Evolutionary conservation across 2,113 vertebrate species (phyloP), one percentile per base, ranked within the genome.

Genomic region (Romanogobio albipinnatus): DNA sequence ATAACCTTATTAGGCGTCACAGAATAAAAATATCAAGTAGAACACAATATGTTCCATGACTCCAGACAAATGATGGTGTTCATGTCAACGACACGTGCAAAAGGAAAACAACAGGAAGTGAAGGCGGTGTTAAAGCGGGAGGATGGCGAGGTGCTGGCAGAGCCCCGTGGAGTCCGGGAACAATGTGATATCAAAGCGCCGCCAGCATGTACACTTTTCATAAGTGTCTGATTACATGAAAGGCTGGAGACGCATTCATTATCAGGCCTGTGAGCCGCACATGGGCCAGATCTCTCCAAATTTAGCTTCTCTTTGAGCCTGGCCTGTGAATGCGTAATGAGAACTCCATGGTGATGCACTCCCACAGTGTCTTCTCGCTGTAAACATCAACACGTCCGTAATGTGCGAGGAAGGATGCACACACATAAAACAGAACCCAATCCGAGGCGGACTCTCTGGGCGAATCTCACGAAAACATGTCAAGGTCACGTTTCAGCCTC

Each of bases 211-310:
- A 71, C 51, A 76, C 87, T 90, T 88, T 91, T 91, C 83, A 75
- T 80, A 82, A 85, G 86, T 84, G 81, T 84, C 89, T 93, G 92
- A 93, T 92, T 92, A 89, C 90, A 92, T 91, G 89, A 92, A 92
- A 90, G 85, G 81, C 85, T 77, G 51, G 47, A 26, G 86, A 80
- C 33, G 83, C 53, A 85, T 82, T 74, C 61, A 81, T 87, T 81
- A 87, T 81, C 51, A 87, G 70, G 82, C 86, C 82, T 89, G 47
- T 76, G 79, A 90, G 89, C 86, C 61, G 88, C 86, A 64, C 29
- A 81, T 61, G 85, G 90, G 84, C 88, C 79, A 81, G 78, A 74
- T 47, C 24, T 61, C 71, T 87, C 89, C 89, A 86, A 88, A 90
- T 92, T 89, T 91, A 94, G 90, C 76, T 19, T 86, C 53, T 90